A percentile compares a stretch with the other conserved stretches of the same genome.
Evolutionary conservation across 2,113 vertebrate genomes (phyloP).

Genomic region (Cercopithecus mona): DNA sequence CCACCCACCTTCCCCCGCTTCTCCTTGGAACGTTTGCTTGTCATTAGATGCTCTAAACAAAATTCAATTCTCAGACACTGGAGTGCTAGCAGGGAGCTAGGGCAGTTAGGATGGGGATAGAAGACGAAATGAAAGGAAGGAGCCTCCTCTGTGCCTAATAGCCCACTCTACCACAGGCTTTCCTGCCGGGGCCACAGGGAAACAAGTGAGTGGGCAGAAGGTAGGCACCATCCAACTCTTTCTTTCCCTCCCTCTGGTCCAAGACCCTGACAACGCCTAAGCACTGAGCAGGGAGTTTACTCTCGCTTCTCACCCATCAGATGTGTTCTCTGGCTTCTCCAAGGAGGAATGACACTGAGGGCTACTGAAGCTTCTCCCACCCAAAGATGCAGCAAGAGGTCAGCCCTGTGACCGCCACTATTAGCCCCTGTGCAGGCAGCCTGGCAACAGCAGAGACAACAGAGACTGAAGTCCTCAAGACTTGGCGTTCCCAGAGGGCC

Average conservation of each 20-base stretch:
- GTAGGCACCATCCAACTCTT: too few species aligned
- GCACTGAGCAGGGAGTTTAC: background rate
- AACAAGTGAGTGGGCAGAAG: background rate
- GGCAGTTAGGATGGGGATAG: background rate
- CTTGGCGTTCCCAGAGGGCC: background rate
- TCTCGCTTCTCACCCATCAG: background rate
- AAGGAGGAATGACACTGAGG: background rate
- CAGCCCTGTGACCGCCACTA: background rate
- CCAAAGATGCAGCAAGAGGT: background rate
- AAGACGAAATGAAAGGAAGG: background rate
- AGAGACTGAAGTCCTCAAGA: background rate
- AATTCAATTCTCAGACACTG: background rate
- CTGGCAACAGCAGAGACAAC: background rate
- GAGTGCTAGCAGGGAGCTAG: too few species aligned
- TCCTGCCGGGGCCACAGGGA: background rate
- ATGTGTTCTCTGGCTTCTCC: background rate
- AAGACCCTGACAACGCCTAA: background rate
- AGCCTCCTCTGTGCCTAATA: background rate
- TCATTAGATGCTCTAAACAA: background rate
- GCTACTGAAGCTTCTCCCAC: background rate
- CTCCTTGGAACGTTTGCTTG: background rate
- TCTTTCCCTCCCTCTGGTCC: background rate
- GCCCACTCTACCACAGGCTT: background rate
- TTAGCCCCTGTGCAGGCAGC: background rate
- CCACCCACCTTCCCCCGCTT: background rate